phyloP scores from a whole-genome alignment of 2,888 invertebrate genomes.

The Cetonia aurata region DNA sequence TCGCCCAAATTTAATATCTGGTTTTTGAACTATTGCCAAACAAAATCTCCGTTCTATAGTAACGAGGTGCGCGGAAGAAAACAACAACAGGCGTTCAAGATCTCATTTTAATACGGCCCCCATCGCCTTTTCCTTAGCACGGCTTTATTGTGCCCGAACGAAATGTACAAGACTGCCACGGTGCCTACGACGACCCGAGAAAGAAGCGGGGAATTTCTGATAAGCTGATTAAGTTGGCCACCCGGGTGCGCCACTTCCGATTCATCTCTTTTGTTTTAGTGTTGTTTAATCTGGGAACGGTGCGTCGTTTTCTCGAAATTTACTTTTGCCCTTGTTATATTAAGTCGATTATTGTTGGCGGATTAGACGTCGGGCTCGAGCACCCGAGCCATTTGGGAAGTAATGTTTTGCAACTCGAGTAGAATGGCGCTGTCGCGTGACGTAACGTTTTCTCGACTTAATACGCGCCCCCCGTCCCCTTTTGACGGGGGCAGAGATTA shows the following conservation, averaged over 20 bases:
- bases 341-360: conserved; percentile 39
- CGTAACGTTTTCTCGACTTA: conserved; percentile 28
- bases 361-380: conserved; percentile 31
- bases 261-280: conserved; percentile 39
- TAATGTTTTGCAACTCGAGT: conserved; percentile 36
- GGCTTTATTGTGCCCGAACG: conserved; percentile 19
- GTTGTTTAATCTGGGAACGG: conserved; percentile 39
- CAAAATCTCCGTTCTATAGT: too few relatives aligned
- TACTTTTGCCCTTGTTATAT: conserved; percentile 38
- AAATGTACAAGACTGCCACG: conserved; percentile 25
- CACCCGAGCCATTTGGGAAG: conserved; percentile 28
- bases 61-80: background rate
- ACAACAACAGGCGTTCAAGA: background rate
- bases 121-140: background rate
- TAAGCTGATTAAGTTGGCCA: conserved; percentile 42
- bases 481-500: conserved; percentile 24
- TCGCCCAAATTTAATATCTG: too few relatives aligned
- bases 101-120: conserved; percentile 17
- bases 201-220: conserved; percentile 33
- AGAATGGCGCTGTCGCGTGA: conserved; percentile 19
- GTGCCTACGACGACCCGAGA: conserved; percentile 20
- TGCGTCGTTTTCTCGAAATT: conserved; percentile 36
- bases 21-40: too few relatives aligned
- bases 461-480: conserved; percentile 2
- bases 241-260: conserved; percentile 34